Evolutionary conservation across 2,888 invertebrate species (phyloP).

Genomic region (Pandemis heparana): DNA sequence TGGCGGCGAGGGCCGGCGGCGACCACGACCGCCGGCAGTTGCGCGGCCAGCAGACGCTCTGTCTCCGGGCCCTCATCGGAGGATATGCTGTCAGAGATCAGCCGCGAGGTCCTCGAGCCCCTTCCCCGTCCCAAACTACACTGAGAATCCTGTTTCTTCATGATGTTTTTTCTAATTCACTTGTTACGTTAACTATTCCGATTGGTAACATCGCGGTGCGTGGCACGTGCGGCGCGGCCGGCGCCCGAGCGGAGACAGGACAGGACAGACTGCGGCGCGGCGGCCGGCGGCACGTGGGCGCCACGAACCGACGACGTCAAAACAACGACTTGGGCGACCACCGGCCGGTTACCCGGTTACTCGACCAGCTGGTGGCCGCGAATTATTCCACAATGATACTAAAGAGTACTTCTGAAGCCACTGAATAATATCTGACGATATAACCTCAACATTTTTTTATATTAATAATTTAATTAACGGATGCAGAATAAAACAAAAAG

Average conservation of each 20-base stretch:
- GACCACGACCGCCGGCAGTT: conserved; percentile 65
- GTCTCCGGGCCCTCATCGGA: conserved; percentile 80
- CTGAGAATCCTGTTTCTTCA: conserved; percentile 72
- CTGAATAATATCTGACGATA: neutral
- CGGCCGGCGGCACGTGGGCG: conserved; percentile 65
- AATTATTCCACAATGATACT: neutral
- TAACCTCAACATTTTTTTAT: neutral
- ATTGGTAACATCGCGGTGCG: conserved; percentile 63
- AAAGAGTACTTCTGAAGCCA: neutral
- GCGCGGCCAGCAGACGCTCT: conserved; percentile 69
- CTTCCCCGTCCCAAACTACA: conserved; percentile 62
- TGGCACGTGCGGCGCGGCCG: conserved; percentile 61
- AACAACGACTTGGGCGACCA: conserved; percentile 54
- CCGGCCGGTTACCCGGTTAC: neutral
- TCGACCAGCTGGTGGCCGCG: conserved; percentile 2
- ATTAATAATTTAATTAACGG: no score
- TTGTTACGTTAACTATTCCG: conserved; percentile 51
- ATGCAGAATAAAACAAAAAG: neutral
- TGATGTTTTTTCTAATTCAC: conserved; percentile 47
- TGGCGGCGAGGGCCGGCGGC: conserved; percentile 67
- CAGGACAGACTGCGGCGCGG: conserved; percentile 47
- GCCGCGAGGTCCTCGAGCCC: conserved; percentile 66
- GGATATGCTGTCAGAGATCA: conserved; percentile 77
- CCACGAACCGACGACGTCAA: conserved; percentile 58
- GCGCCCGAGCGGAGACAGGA: conserved; percentile 68